Evolutionary conservation across 2,888 invertebrate species (phyloP).

Genomic region (Tupiocoris notatus): DNA sequence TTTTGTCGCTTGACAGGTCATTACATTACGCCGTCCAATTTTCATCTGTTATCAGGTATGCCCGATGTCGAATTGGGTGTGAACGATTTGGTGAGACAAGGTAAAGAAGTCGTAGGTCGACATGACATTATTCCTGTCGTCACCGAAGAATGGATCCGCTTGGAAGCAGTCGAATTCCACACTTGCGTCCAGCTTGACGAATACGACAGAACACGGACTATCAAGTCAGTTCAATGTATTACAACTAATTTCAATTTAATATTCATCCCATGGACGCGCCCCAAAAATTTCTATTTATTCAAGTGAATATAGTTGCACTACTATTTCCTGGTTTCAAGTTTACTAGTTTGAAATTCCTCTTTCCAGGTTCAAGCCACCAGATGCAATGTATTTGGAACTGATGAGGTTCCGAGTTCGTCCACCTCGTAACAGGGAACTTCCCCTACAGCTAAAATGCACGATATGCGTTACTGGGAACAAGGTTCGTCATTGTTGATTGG

Average conservation of each 20-base stretch:
- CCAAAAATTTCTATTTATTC: background rate
- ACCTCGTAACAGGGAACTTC: conserved; percentile 93
- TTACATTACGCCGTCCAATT: no score
- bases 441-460: conserved; percentile 87
- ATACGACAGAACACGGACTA: conserved; percentile 79
- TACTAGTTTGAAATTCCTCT: conserved; percentile 25
- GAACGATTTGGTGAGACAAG: conserved; percentile 95
- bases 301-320: no score
- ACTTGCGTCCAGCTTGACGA: conserved; percentile 88
- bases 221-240: no score
- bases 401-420: conserved; percentile 93
- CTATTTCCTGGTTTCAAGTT: background rate
- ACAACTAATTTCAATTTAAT: no score
- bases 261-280: background rate
- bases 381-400: conserved; percentile 96
- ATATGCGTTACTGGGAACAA: conserved; percentile 85
- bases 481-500: conserved; percentile 58
- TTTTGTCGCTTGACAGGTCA: no score
- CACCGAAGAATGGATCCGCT: conserved; percentile 98
- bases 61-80: conserved; percentile 95
- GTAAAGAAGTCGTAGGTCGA: conserved; percentile 97
- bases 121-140: conserved; percentile 98
- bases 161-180: conserved; percentile 93
- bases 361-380: conserved; percentile 88
- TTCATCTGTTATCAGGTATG: conserved; percentile 64